Evolutionary conservation across 2,797 vertebrate species (phyloP), one percentile per base, ranked within the genome.

Genomic region (Rhabdophis nuchalis): DNA sequence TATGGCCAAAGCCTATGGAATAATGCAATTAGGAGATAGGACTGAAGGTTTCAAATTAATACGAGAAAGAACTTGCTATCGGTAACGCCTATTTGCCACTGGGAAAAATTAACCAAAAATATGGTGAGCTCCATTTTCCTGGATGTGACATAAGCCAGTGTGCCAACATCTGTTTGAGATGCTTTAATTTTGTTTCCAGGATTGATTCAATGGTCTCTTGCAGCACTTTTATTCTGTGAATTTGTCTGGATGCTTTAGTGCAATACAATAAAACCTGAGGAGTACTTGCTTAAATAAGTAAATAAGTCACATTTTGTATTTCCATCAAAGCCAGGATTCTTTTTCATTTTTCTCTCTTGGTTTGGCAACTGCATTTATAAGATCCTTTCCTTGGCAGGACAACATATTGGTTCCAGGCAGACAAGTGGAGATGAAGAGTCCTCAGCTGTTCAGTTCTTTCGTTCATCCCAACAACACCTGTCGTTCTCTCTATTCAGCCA

Each of bases 401-500:
- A 54, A 23, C 14, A 23, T 89, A 89, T 91, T 23, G 90, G 29
- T 68, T 72, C 72, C n/a, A 3, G 18, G 8, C 12, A 36, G 93
- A 57, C 1, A 6, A 92, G 46, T 86, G 27, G 53, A 90, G 58
- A 88, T 57, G 93, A 90, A 56, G 77, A 36, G 85, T 64, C 52
- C 18, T 61, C 91, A 60, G 1, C 13, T 93, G 88, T 20, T 82
- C 86, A 77, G 88, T 53, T 86, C n/a, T 91, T 93, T 14, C 90
- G 92, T 29, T 5, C 36, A 54, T 20, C n/a, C 91, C 91, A 46
- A 18, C 93, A 27, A 18, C 92, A 23, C 53, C 64, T 94, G 54
- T 87, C 89, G 94, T 95, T 95, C 85, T 3, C 85, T 64, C 7
- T 0, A 52, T 86, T 85, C 89, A 0, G 2, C 87, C 91, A 96